phyloP scores from a whole-genome alignment of 2,113 vertebrate species.

The Macquaria ambigua region DNA sequence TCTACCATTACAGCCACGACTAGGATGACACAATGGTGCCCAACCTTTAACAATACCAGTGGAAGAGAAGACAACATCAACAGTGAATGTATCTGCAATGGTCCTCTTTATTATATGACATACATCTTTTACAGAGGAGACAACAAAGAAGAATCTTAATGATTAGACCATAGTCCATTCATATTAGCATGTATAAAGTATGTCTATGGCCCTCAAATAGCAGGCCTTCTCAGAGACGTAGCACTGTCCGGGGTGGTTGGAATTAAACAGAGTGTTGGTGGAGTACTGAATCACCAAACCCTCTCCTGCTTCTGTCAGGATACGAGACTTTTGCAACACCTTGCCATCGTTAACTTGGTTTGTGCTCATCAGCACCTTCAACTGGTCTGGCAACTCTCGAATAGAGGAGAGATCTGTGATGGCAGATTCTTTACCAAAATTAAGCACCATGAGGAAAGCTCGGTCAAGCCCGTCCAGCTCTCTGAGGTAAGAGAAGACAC shows the following conservation, averaged over 20 bases:
- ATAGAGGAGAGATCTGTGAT: constrained; percentile 84
- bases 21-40: not conserved
- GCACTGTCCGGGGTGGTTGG: constrained; percentile 82
- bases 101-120: constrained; percentile 29
- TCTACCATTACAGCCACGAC: not conserved
- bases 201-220: constrained; percentile 86
- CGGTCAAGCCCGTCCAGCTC: constrained; percentile 90
- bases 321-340: constrained; percentile 71
- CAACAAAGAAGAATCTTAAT: not conserved
- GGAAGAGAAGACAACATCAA: constrained; percentile 9
- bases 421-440: constrained; percentile 86
- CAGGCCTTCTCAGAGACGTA: constrained; percentile 93
- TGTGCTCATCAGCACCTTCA: constrained; percentile 88
- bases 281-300: constrained; percentile 91
- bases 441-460: constrained; percentile 91
- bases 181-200: constrained; percentile 87
- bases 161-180: not conserved
- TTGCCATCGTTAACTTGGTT: constrained; percentile 60
- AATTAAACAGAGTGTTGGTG: constrained; percentile 82
- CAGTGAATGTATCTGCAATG: not conserved
- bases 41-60: not conserved
- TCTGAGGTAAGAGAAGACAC: constrained; percentile 87
- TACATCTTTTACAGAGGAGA: not conserved
- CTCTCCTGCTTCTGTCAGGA: constrained; percentile 87
- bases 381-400: constrained; percentile 82